Percentiles rank a stretch among this genome's conserved stretches.
Conservation (phyloP, 2,113 vertebrate genomes). For the Daboia siamensis region DNA sequence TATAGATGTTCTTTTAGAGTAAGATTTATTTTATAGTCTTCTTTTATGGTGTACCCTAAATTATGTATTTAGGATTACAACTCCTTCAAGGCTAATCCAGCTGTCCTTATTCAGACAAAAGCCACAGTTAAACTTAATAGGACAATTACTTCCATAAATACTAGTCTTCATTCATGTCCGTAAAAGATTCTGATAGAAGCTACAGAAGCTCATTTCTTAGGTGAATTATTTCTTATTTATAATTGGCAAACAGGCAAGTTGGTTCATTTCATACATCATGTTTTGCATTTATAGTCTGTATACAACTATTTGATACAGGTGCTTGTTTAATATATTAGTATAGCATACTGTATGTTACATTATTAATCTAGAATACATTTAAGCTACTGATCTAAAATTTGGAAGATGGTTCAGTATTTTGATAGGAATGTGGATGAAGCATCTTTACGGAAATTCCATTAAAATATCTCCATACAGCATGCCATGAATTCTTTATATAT, state of each 20-base stretch:
- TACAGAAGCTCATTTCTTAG: not conserved
- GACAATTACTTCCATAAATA: not conserved
- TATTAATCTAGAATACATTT: not conserved
- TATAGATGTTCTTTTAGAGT: constrained; percentile 25
- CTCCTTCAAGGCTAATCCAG: not conserved
- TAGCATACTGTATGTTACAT: not conserved
- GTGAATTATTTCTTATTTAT: not conserved
- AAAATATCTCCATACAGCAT: not conserved
- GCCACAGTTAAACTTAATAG: not conserved
- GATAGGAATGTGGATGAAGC: not conserved
- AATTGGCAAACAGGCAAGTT: not conserved
- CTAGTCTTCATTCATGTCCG: not conserved
- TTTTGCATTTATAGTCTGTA: not conserved
- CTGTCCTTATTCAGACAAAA: constrained; percentile 18
- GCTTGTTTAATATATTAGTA: not conserved
- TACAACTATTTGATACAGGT: not conserved
- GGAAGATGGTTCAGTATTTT: not conserved
- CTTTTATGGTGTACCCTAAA: constrained; percentile 34
- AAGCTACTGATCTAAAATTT: not conserved
- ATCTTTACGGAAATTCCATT: not conserved
- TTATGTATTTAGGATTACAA: constrained; percentile 16
- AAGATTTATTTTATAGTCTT: constrained; percentile 36
- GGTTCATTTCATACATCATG: not conserved
- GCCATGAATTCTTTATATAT: not conserved
- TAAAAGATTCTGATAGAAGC: not conserved